Percentiles rank a stretch among this genome's conserved stretches.
These are phyloP conservation scores for Lagodon rhomboides DNA, from an alignment of 2,797 vertebrate genomes.

Conservation along the genomic window DNA sequence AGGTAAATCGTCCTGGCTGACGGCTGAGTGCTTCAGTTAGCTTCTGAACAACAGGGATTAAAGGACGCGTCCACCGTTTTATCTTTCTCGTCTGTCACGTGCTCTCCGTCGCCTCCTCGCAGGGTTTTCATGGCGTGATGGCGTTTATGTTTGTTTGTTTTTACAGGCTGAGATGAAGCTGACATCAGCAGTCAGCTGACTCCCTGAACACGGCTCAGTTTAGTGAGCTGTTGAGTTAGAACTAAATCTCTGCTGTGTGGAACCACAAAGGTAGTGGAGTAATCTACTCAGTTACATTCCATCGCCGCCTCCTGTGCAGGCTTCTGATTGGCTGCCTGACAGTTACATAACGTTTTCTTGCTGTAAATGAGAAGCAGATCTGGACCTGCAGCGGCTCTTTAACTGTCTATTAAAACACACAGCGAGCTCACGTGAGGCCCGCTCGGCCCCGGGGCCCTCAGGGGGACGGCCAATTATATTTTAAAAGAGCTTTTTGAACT, in stretches of 20 bases:
- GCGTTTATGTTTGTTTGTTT: too few species aligned
- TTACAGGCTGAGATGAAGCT: too few species aligned
- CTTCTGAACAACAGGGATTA: neutral
- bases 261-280: too few species aligned
- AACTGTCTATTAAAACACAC: conserved; percentile 16
- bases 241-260: too few species aligned
- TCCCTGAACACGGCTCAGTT: too few species aligned
- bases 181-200: neutral
- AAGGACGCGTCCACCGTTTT: neutral
- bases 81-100: too few species aligned
- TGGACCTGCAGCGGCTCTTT: conserved; percentile 27
- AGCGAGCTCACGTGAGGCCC: conserved; percentile 30
- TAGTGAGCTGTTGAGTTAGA: too few species aligned
- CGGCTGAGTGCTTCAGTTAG: neutral
- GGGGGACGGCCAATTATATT: conserved; percentile 27
- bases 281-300: neutral
- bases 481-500: conserved; percentile 43
- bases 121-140: too few species aligned
- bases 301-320: neutral
- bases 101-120: too few species aligned
- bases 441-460: neutral
- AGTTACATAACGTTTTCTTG: conserved; percentile 40
- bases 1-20: too few species aligned
- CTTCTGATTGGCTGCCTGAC: neutral
- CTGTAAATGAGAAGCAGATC: conserved; percentile 23